These are phyloP conservation scores for Falco rusticolus DNA, from an alignment of 2,797 vertebrate species.

Conservation along the genomic window DNA sequence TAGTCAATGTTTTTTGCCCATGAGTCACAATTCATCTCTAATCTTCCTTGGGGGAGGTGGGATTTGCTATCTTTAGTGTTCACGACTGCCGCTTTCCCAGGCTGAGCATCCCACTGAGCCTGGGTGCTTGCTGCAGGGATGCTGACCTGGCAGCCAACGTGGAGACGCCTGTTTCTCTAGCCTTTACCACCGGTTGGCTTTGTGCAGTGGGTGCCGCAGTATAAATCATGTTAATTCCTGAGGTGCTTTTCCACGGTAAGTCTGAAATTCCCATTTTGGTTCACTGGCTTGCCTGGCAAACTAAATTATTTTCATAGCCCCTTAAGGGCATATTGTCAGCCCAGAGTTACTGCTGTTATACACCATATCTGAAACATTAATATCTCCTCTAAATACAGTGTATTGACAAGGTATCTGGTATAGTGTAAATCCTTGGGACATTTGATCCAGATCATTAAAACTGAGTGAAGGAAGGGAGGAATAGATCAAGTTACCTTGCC, in stretches of 20 bases:
- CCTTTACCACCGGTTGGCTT: slow-evolving; percentile 26
- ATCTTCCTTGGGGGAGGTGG: background rate
- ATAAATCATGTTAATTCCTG: slow-evolving; percentile 67
- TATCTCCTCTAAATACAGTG: slow-evolving; percentile 78
- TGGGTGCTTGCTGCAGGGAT: background rate
- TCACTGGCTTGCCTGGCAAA: slow-evolving; percentile 25
- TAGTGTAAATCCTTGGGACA: slow-evolving; percentile 81
- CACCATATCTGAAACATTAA: slow-evolving; percentile 74
- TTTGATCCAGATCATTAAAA: slow-evolving; percentile 92
- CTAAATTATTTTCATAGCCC: slow-evolving; percentile 73
- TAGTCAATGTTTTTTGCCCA: background rate
- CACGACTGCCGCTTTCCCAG: background rate
- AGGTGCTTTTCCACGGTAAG: slow-evolving; percentile 46
- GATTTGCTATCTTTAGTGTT: slow-evolving; percentile 52
- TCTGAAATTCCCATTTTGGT: slow-evolving; percentile 70
- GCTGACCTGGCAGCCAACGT: background rate
- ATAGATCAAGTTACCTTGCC: slow-evolving; percentile 84
- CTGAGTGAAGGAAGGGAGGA: slow-evolving; percentile 83
- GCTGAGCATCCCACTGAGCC: slow-evolving; percentile 26
- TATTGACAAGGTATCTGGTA: slow-evolving; percentile 84
- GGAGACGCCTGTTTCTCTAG: background rate
- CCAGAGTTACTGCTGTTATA: slow-evolving; percentile 60
- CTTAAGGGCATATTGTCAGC: slow-evolving; percentile 71
- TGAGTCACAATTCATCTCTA: slow-evolving; percentile 50
- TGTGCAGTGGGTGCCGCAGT: slow-evolving; percentile 37